A percentile compares a stretch with the other conserved stretches of the same genome.
These are phyloP conservation scores for Ornithorhynchus anatinus DNA, from an alignment of 2,113 vertebrate species.

Conservation along the genomic window DNA sequence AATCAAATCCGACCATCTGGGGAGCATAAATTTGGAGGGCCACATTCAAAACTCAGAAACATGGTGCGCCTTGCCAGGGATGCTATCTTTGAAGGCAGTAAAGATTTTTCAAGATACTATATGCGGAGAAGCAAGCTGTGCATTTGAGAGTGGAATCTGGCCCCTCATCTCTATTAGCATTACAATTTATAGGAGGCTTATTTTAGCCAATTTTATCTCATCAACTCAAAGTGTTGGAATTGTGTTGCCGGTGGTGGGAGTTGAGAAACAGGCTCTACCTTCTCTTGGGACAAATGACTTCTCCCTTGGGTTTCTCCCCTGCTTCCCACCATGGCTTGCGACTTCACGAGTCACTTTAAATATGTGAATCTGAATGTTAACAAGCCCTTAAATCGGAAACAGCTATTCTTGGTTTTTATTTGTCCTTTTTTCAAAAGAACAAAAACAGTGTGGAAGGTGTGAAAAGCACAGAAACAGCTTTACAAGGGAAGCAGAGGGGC, in stretches of 20 bases:
- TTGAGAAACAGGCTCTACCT: neutral
- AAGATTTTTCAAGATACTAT: constrained; percentile 64
- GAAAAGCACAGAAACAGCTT: constrained; percentile 8
- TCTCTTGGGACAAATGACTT: neutral
- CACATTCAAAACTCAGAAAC: constrained; percentile 59
- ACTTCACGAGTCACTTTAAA: neutral
- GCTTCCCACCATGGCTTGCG: neutral
- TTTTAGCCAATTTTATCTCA: constrained; percentile 28
- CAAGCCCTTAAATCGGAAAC: neutral
- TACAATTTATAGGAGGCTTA: constrained; percentile 15
- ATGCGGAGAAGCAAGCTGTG: constrained; percentile 52
- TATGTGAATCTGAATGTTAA: constrained; percentile 4
- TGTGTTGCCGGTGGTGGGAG: neutral
- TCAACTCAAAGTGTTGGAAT: neutral
- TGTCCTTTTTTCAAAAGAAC: no score
- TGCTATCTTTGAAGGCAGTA: constrained; percentile 58
- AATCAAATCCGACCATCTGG: constrained; percentile 54
- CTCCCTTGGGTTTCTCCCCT: no score
- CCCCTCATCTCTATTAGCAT: constrained; percentile 5
- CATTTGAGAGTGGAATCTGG: constrained; percentile 20
- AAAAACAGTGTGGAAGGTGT: constrained; percentile 8
- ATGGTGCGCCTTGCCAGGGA: constrained; percentile 49
- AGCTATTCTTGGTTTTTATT: constrained; percentile 4
- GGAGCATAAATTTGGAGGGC: constrained; percentile 60
- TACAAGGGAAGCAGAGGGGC: neutral